phyloP scores from a whole-genome alignment of 2,888 invertebrate genomes.

The Abrostola triplasia region DNA sequence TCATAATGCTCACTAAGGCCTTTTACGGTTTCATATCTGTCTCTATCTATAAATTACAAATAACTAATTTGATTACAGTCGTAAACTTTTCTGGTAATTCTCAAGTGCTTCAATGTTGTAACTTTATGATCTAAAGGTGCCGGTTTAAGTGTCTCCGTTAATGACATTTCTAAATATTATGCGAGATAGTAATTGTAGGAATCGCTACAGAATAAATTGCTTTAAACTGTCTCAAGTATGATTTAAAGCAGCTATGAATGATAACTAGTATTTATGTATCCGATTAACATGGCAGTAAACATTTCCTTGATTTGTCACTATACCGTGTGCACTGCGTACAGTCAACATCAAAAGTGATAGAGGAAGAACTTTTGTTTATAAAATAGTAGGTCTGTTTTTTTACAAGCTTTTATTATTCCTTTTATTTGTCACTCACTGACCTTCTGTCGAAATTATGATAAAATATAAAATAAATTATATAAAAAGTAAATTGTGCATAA shows the following conservation, averaged over 20 bases:
- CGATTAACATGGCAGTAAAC: not conserved
- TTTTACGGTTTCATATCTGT: not conserved
- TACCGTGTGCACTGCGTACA: not conserved
- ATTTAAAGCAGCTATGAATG: slow-evolving; percentile 28
- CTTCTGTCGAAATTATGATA: too few species aligned
- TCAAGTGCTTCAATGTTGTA: slow-evolving; percentile 5
- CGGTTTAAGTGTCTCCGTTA: slow-evolving; percentile 15
- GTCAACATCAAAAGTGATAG: not conserved
- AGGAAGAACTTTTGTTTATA: not conserved
- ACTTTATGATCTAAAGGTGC: slow-evolving; percentile 17
- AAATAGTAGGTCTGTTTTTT: not conserved
- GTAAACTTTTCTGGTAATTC: not conserved
- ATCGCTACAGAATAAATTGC: slow-evolving; percentile 31
- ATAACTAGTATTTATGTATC: not conserved
- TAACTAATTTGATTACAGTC: not conserved
- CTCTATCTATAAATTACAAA: too few species aligned
- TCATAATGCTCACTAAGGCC: too few species aligned
- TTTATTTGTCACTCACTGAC: too few species aligned
- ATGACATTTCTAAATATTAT: slow-evolving; percentile 43
- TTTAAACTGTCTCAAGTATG: slow-evolving; percentile 15
- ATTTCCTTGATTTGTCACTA: not conserved
- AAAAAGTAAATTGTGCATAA: too few species aligned
- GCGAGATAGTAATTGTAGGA: slow-evolving; percentile 29
- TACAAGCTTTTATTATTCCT: too few species aligned
- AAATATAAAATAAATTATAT: too few species aligned